Base-by-base conservation (phyloP, 1,140 invertebrate species). In the Wasmannia auropunctata region DNA sequence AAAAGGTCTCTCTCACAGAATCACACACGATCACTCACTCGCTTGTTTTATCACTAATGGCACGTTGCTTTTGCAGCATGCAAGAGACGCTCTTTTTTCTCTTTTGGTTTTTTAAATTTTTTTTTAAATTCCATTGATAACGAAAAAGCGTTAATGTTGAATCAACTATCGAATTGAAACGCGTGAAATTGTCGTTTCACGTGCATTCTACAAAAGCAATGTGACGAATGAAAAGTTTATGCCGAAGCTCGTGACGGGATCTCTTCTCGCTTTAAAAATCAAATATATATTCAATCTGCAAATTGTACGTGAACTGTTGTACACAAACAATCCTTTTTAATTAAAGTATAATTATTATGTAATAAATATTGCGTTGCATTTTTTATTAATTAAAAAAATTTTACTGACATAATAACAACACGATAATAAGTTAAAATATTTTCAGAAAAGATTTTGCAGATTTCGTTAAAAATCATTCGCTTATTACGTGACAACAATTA, bases 161-260 rank as follows among this genome's bases (percentile, higher is more conserved):
- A 83, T 81, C 37, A 63, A 58, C 51, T 72, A 83, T 83, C 49
- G 19, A 81, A 72, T 43, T 31, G 16, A 16, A n/a, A 83, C 56
- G 63, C 63, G 77, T 67, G 65, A 86, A 83, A 72, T 54, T 34
- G 14, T 37, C 8, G 31, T 63, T 62, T 69, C 63, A 80, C 54
- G 58, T 74, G 88, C 85, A 91, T 92, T 92, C 90, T 92, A 91
- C 93, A 92, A 91, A 92, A 93, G 91, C 93, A 91, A 91, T 91
- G 93, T 91, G 91, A 87, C 87, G 87, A 88, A 87, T 93, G 89
- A 92, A 88, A 91, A 86, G 86, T 75, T 62, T 49, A 5, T 54
- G 11, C 4, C 70, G 49, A 56, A 31, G 31, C 19, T 31, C 76
- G 67, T 74, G 67, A 83, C 34, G 58, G 85, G 85, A 86, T 86